These are phyloP conservation scores for Romanogobio albipinnatus DNA, from an alignment of 2,113 vertebrate genomes.

Conservation along the genomic window DNA sequence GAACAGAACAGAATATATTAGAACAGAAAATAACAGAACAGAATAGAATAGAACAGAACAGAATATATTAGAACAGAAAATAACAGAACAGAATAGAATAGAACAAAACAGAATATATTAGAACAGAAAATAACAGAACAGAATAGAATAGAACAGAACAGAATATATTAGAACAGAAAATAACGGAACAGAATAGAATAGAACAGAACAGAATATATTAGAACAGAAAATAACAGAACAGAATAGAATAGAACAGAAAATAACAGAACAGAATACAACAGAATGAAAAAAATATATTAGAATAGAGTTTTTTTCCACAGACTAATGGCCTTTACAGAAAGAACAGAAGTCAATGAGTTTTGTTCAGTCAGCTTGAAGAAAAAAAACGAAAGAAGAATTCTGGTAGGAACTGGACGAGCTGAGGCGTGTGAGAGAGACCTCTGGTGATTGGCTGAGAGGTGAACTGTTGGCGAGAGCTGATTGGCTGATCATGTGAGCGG, in stretches of 20 bases:
- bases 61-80: not conserved
- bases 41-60: not conserved
- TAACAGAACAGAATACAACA: not conserved
- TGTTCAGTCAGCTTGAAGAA: not conserved
- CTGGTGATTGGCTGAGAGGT: conserved; percentile 31
- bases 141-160: not conserved
- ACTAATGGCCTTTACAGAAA: not conserved
- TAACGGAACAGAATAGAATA: rapidly evolving
- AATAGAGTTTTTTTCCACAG: no score
- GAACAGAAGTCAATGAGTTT: not conserved
- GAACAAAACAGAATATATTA: not conserved
- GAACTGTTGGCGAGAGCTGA: conserved; percentile 24
- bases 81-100: not conserved
- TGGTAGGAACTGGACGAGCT: not conserved
- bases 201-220: not conserved
- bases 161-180: not conserved
- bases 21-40: not conserved
- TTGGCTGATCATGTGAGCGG: conserved; percentile 50
- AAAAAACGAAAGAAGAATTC: not conserved
- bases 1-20: not conserved
- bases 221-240: not conserved
- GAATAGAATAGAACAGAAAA: not conserved
- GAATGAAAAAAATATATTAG: no score
- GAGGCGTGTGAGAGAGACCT: conserved; percentile 27
- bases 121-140: not conserved